A percentile compares a stretch with the other conserved stretches of the same genome.
These are phyloP conservation scores for Shargacucullia verbasci DNA, from an alignment of 2,888 invertebrate genomes.

Conservation along the genomic window DNA sequence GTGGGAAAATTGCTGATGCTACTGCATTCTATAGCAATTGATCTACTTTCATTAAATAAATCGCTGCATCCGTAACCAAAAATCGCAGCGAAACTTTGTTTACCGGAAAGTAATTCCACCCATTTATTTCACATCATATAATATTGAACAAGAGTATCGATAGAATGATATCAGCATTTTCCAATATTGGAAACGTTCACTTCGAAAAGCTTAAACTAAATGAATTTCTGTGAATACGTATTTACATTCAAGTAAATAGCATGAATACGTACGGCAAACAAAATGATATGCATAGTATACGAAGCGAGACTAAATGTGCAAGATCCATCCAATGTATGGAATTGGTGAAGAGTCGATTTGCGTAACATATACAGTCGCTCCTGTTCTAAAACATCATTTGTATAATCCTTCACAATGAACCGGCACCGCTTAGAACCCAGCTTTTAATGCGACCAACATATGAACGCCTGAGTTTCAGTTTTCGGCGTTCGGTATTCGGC, in stretches of 20 bases:
- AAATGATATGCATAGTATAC: conserved; percentile 29
- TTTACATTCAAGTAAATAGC: conserved; percentile 39
- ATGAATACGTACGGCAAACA: conserved; percentile 24
- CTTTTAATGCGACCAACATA: conserved; percentile 69
- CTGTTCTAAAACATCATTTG: conserved; percentile 62
- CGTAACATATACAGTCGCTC: conserved; percentile 49
- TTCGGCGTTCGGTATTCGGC: conserved; percentile 73
- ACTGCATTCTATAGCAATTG: conserved; percentile 66
- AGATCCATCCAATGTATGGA: conserved; percentile 14
- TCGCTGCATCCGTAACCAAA: conserved; percentile 58
- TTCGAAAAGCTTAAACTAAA: conserved; percentile 41
- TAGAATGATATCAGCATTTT: conserved; percentile 42
- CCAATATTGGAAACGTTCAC: conserved; percentile 35
- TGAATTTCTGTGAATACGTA: conserved; percentile 36
- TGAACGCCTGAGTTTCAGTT: conserved; percentile 72
- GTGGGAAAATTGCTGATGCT: conserved; percentile 74
- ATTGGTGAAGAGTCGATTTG: conserved; percentile 32
- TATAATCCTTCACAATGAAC: conserved; percentile 56
- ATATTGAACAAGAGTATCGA: conserved; percentile 28
- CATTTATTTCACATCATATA: conserved; percentile 36
- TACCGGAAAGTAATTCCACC: conserved; percentile 25
- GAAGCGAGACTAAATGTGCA: conserved; percentile 19
- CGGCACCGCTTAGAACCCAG: conserved; percentile 64
- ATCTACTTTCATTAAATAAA: conserved; percentile 70
- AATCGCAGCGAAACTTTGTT: conserved; percentile 45